These are phyloP conservation scores for Akabosia matsudoensis DNA, from an alignment of 1,140 invertebrate genomes.

Conservation along the genomic window DNA sequence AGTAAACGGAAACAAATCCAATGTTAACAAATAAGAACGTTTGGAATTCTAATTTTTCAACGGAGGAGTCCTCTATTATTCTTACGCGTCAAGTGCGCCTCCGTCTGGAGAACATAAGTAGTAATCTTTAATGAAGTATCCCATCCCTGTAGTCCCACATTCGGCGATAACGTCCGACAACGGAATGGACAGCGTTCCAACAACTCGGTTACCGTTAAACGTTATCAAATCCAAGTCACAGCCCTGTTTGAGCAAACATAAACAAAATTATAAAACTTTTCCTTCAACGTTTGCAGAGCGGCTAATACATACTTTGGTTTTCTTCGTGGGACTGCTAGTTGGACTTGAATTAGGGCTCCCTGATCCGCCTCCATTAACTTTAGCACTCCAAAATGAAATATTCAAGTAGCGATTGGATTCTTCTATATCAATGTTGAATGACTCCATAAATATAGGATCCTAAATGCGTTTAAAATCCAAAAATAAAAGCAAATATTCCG, in stretches of 20 bases:
- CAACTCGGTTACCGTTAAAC: conserved; percentile 50
- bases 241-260: neutral
- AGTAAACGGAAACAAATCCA: neutral
- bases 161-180: conserved; percentile 70
- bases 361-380: neutral
- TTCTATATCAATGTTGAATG: conserved; percentile 67
- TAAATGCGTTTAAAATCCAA: conserved; percentile 39
- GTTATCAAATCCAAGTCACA: conserved; percentile 13
- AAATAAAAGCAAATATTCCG: neutral
- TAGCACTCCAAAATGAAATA: conserved; percentile 70
- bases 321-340: conserved; percentile 42
- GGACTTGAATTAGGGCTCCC: conserved; percentile 38
- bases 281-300: too few species aligned
- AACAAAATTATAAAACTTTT: neutral
- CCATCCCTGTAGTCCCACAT: conserved; percentile 73
- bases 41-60: too few species aligned
- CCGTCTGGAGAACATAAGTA: conserved; percentile 51
- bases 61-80: neutral
- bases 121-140: conserved; percentile 70
- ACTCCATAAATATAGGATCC: conserved; percentile 71
- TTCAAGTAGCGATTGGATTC: conserved; percentile 73
- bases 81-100: conserved; percentile 41
- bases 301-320: conserved; percentile 31
- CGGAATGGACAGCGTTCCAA: conserved; percentile 77
- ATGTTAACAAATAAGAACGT: neutral